These are phyloP conservation scores for Ischnura elegans DNA, from an alignment of 2,888 invertebrate species.

Conservation along the genomic window DNA sequence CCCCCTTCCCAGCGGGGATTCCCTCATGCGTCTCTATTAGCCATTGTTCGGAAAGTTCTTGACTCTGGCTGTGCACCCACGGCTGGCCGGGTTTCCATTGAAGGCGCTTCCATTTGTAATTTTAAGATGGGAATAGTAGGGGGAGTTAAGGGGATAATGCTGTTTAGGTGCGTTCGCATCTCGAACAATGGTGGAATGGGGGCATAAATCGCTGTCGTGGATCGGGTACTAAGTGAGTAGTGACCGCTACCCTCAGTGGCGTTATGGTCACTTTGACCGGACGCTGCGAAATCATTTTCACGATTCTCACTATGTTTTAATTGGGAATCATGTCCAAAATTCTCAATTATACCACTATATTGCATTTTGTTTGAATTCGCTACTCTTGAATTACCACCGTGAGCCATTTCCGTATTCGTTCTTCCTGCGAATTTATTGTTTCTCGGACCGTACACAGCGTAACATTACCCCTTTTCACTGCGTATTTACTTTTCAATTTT, in stretches of 20 bases:
- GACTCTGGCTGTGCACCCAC: not conserved
- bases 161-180: not conserved
- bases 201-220: not conserved
- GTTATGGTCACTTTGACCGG: not conserved
- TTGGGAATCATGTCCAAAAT: too few species aligned
- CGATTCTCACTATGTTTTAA: too few species aligned
- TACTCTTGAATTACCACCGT: too few species aligned
- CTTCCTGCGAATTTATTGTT: too few species aligned
- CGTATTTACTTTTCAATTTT: too few species aligned
- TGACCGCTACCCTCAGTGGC: not conserved
- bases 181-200: not conserved
- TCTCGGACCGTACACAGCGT: too few species aligned
- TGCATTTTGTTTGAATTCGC: too few species aligned
- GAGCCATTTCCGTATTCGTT: too few species aligned
- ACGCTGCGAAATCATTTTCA: not conserved
- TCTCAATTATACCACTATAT: too few species aligned
- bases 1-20: not conserved
- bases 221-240: not conserved
- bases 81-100: conserved; percentile 2
- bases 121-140: not conserved
- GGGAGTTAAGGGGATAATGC: not conserved
- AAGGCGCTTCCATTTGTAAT: not conserved
- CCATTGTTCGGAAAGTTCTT: conserved; percentile 49
- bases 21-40: conserved; percentile 53
- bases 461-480: too few species aligned